Evolutionary conservation across 2,888 invertebrate species (phyloP).

Genomic region (Troides aeacus): DNA sequence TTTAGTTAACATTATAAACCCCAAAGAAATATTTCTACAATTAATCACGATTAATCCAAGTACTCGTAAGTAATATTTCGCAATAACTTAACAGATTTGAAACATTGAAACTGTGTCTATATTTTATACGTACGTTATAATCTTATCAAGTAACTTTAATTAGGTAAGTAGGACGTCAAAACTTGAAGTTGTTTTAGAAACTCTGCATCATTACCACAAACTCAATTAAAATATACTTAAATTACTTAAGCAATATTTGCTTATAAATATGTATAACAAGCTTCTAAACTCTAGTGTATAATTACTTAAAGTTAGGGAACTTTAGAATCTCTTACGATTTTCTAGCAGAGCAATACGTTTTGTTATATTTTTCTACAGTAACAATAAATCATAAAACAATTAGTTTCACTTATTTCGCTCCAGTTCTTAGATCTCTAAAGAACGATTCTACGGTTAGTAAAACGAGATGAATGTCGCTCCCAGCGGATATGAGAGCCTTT

Average conservation of each 20-base stretch:
- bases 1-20: neutral
- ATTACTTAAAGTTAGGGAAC: no score
- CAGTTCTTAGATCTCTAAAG: conserved; percentile 12
- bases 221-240: neutral
- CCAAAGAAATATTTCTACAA: no score
- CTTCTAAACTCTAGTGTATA: no score
- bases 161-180: conserved; percentile 35
- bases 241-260: neutral
- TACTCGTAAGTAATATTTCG: neutral
- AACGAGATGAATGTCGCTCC: conserved; percentile 11
- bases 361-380: neutral
- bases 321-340: no score
- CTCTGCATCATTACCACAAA: neutral
- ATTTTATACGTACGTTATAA: conserved; percentile 27
- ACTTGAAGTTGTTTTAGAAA: conserved; percentile 22
- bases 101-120: neutral
- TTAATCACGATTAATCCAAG: no score
- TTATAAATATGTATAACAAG: neutral
- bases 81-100: neutral
- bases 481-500: conserved; percentile 27
- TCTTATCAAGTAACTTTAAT: conserved; percentile 37
- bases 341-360: neutral
- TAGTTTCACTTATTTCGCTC: neutral
- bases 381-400: neutral
- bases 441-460: conserved; percentile 10